phyloP scores from a whole-genome alignment of 2,113 vertebrate species.

The Peromyscus leucopus region DNA sequence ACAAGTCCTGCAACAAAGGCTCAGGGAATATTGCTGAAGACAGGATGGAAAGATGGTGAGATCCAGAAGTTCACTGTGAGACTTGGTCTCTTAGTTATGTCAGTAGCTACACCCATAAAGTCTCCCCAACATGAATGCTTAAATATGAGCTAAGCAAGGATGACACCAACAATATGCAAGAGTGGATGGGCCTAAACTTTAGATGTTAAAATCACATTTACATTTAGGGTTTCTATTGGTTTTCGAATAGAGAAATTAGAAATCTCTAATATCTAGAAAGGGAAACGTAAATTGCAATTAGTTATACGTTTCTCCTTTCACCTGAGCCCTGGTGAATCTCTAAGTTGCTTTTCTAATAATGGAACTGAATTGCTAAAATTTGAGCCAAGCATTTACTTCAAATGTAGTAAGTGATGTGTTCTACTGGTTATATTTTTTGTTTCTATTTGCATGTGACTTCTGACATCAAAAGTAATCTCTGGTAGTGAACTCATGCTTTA shows the following conservation, averaged over 20 bases:
- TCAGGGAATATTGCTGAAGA: background rate
- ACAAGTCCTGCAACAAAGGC: background rate
- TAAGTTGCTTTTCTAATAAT: background rate
- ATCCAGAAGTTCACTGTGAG: background rate
- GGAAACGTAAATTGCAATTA: background rate
- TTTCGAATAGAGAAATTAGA: background rate
- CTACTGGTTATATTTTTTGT: background rate
- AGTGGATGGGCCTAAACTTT: background rate
- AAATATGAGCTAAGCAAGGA: background rate
- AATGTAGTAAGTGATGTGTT: background rate
- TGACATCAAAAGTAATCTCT: background rate
- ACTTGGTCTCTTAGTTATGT: background rate
- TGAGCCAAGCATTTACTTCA: background rate
- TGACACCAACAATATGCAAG: background rate
- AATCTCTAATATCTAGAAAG: background rate
- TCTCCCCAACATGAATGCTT: background rate
- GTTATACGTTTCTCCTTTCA: background rate
- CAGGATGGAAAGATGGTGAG: background rate
- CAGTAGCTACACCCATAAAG: background rate
- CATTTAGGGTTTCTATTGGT: background rate
- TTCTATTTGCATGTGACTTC: background rate
- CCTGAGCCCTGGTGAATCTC: background rate
- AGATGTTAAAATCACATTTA: background rate
- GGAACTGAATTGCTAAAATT: background rate
- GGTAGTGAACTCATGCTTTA: background rate